phyloP scores from a whole-genome alignment of 2,113 vertebrate species.

The Caracal caracal region DNA sequence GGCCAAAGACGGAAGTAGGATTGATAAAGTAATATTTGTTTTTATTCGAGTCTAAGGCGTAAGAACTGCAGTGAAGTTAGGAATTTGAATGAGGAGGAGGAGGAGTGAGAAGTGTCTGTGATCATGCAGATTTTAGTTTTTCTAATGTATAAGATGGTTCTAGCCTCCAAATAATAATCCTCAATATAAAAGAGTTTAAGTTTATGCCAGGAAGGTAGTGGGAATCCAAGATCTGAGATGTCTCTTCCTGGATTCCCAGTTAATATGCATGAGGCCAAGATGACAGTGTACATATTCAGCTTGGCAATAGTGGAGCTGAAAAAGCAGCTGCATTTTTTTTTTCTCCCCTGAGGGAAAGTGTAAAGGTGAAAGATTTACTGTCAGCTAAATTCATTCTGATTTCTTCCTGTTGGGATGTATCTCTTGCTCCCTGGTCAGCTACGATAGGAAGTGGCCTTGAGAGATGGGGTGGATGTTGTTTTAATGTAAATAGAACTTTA shows the following conservation, averaged over 20 bases:
- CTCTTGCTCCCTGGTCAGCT: not conserved
- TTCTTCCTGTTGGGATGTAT: conserved; percentile 26
- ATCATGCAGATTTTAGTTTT: not conserved
- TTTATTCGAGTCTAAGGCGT: not conserved
- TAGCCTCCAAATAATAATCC: not conserved
- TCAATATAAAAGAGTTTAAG: not conserved
- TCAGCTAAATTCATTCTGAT: conserved; percentile 33
- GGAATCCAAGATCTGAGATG: not conserved
- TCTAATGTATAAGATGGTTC: not conserved
- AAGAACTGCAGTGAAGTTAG: not conserved
- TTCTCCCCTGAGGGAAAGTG: not conserved
- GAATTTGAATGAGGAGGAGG: not conserved
- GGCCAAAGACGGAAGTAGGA: not conserved
- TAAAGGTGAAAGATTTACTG: not conserved
- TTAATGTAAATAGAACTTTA: conserved; percentile 62
- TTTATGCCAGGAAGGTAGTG: not conserved
- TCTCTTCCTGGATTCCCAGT: conserved; percentile 33
- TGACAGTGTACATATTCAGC: not conserved
- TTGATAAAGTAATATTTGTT: not conserved
- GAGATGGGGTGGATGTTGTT: not conserved
- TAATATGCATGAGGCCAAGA: conserved; percentile 37
- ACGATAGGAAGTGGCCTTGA: conserved; percentile 22
- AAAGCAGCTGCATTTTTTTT: not conserved
- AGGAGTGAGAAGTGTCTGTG: not conserved
- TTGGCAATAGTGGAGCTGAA: not conserved